Percentiles rank a stretch among this genome's conserved stretches.
phyloP scores from a whole-genome alignment of 2,113 vertebrate genomes.

The Arvicanthis niloticus region DNA sequence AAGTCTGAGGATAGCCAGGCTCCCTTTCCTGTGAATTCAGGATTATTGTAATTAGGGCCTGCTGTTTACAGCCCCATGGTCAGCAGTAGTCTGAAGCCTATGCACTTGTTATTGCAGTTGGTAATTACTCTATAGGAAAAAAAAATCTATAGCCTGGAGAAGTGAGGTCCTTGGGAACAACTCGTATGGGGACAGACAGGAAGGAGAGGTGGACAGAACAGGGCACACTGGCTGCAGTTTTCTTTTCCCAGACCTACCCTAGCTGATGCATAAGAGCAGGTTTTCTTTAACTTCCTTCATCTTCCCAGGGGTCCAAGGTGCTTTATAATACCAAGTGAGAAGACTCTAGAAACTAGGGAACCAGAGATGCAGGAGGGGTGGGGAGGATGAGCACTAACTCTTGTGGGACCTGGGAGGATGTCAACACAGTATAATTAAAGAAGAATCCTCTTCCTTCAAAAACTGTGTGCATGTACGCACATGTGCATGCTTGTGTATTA shows the following conservation, averaged over 20 bases:
- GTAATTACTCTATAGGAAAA: conserved; percentile 35
- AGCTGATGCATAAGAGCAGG: background rate
- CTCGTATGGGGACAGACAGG: background rate
- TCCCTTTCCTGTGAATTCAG: conserved; percentile 80
- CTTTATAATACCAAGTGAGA: background rate
- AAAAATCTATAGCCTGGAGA: conserved; percentile 21
- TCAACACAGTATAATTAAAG: background rate
- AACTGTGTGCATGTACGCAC: background rate
- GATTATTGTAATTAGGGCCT: conserved; percentile 78
- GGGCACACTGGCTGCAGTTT: background rate
- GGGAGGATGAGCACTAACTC: background rate
- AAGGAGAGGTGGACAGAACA: background rate
- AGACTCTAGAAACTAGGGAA: too few species aligned
- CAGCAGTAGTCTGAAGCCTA: background rate
- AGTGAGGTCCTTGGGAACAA: background rate
- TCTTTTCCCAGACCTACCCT: background rate
- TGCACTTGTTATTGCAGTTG: conserved; percentile 50
- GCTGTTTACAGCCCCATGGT: conserved; percentile 69
- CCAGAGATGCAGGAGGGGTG: background rate
- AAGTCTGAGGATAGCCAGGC: conserved; percentile 69
- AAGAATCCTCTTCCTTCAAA: background rate
- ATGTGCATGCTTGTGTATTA: background rate
- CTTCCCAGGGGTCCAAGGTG: background rate
- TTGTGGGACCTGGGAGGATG: background rate
- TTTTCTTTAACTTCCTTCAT: background rate